Conservation (phyloP, 2,797 vertebrate species). For the Pelobates cultripes region DNA sequence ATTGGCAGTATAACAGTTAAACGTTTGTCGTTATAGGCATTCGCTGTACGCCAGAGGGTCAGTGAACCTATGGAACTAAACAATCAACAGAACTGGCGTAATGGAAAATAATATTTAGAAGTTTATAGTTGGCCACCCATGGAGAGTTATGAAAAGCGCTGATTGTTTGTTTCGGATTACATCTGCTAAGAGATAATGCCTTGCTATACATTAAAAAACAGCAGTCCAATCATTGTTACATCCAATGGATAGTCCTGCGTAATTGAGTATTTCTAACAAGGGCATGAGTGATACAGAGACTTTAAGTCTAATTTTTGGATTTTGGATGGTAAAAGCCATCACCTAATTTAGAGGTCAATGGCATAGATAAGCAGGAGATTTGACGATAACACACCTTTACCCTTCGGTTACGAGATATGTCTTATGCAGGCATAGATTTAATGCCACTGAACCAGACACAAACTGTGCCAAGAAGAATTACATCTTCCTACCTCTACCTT, state of each 20-base stretch:
- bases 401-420: no score
- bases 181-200: constrained; percentile 23
- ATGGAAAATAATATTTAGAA: constrained; percentile 44
- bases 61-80: neutral
- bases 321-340: no score
- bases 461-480: no score
- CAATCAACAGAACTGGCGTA: constrained; percentile 5
- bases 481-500: no score
- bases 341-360: no score
- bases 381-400: no score
- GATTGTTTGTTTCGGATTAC: neutral
- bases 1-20: neutral
- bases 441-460: no score
- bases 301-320: no score
- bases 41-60: neutral
- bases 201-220: neutral
- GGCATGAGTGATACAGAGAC: no score
- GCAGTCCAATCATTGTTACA: neutral
- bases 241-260: neutral
- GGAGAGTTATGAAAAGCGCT: neutral
- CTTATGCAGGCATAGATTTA: no score
- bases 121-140: constrained; percentile 32
- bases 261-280: neutral
- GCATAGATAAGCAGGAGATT: no score
- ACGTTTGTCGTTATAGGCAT: neutral